Base-by-base conservation (phyloP, 2,113 vertebrate genomes). In the Apteryx owenii region DNA sequence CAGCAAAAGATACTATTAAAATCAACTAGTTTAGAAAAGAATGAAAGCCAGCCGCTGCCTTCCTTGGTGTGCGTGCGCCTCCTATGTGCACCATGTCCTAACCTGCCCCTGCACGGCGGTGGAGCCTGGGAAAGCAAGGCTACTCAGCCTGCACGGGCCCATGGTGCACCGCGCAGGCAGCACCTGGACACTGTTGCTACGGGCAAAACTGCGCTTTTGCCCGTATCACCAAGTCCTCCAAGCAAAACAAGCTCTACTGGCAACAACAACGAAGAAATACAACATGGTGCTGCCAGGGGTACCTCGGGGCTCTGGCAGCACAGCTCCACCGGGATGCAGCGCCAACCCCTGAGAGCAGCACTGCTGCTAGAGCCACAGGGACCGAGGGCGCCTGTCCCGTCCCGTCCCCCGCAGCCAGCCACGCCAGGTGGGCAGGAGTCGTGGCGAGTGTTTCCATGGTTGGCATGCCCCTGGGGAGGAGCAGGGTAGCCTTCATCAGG, bases 91-190 rank as follows among this genome's bases (percentile, higher is more conserved):
- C 38, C 0, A 0, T 10, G 20, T 46, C 22, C 80, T 91, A 20
- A 38, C 48, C 64, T 81, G 73, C 21, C 44, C 44, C 1, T 3
- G 73, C 54, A 7, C 3, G 1, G 72, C 5, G 4, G 9, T 0
- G 2, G 21, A n/a, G 28, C 22, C 1, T 2, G 54, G 44, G 10
- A 20, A 23, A 7, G 51, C 46, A 10, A 16, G 33, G 1, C 5
- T 19, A 29, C 65, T 12, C 5, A 17, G 0, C 9, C 0, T 1
- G 53, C 18, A 26, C 0, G 0, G 33, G 10, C 13, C 4, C 1
- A 0, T 11, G 22, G 75, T 48, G 58, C 40, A 46, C 16, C 56
- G 6, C 29, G 29, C 29, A 19, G 54, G 56, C 40, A 11, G 21
- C 0, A 1, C 64, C 40, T 5, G 29, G 61, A 46, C 89, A 91